phyloP scores from a whole-genome alignment of 2,113 vertebrate genomes.

The Motacilla tschutschensis region DNA sequence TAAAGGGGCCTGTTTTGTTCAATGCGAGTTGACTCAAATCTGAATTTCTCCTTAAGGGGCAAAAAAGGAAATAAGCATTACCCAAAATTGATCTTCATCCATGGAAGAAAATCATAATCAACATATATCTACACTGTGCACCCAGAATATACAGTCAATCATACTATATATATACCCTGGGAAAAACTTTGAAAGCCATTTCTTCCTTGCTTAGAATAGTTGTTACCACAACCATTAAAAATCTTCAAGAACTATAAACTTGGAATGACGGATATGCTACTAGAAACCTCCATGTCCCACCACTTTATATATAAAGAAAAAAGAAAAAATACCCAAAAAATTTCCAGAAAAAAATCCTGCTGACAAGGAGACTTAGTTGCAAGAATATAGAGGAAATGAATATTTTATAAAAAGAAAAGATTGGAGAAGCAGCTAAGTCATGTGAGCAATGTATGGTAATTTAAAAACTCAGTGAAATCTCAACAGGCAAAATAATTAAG shows the following conservation, averaged over 20 bases:
- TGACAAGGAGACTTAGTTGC: not conserved
- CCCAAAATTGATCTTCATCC: not conserved
- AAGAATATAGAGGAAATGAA: not conserved
- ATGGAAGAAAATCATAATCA: not conserved
- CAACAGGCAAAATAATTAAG: not conserved
- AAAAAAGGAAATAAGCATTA: not conserved
- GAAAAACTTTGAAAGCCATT: not conserved
- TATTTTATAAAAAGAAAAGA: not conserved
- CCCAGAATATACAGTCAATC: not conserved
- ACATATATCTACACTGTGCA: not conserved
- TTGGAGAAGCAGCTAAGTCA: not conserved
- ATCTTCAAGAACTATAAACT: not conserved
- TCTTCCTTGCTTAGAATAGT: not conserved
- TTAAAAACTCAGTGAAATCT: not conserved
- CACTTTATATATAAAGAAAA: not conserved
- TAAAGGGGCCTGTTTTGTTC: not conserved
- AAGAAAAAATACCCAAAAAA: accelerated
- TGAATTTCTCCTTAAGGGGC: not conserved
- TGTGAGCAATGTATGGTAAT: not conserved
- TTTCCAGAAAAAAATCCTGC: not conserved
- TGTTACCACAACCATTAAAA: not conserved
- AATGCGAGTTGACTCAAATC: not conserved
- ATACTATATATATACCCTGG: not conserved
- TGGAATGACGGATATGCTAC: not conserved
- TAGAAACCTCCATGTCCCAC: not conserved